A percentile compares a stretch with the other conserved stretches of the same genome.
These are phyloP conservation scores for Bombyx mandarina DNA, from an alignment of 1,140 invertebrate species.

Conservation along the genomic window DNA sequence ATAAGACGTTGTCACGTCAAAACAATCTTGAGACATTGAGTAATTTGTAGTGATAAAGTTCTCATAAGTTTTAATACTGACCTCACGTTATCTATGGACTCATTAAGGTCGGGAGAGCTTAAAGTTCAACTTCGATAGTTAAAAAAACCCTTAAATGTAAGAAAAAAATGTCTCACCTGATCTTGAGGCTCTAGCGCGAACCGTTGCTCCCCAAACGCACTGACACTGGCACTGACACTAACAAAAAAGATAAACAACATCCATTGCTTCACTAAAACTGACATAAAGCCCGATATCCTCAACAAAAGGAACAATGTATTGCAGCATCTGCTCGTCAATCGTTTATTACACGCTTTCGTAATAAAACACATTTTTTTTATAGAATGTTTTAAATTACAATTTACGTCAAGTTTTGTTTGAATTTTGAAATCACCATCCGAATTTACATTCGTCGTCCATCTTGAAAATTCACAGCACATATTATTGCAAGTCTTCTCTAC, in stretches of 20 bases:
- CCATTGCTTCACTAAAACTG: slow-evolving; percentile 24
- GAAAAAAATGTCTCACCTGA: slow-evolving; percentile 37
- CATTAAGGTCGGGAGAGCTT: too few species aligned
- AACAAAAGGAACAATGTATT: slow-evolving; percentile 55
- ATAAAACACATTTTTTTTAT: neutral
- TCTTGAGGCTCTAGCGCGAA: slow-evolving; percentile 60
- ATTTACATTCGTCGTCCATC: too few species aligned
- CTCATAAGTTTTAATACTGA: too few species aligned
- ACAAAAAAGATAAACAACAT: slow-evolving; percentile 23
- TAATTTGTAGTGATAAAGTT: too few species aligned
- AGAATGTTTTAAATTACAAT: too few species aligned
- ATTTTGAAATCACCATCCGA: too few species aligned
- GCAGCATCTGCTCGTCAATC: slow-evolving; percentile 43
- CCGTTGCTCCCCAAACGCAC: slow-evolving; percentile 43
- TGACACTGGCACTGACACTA: slow-evolving; percentile 19
- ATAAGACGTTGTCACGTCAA: too few species aligned
- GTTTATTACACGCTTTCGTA: slow-evolving; percentile 15
- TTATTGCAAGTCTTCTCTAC: too few species aligned
- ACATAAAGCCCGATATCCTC: slow-evolving; percentile 29
- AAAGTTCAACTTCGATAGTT: neutral
- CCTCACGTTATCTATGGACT: too few species aligned
- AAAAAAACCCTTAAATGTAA: slow-evolving; percentile 1
- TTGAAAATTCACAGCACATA: too few species aligned
- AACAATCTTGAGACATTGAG: too few species aligned
- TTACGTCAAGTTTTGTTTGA: too few species aligned